Evolutionary conservation across 2,113 vertebrate genomes (phyloP).

Genomic region (Chloropsis hardwickii): DNA sequence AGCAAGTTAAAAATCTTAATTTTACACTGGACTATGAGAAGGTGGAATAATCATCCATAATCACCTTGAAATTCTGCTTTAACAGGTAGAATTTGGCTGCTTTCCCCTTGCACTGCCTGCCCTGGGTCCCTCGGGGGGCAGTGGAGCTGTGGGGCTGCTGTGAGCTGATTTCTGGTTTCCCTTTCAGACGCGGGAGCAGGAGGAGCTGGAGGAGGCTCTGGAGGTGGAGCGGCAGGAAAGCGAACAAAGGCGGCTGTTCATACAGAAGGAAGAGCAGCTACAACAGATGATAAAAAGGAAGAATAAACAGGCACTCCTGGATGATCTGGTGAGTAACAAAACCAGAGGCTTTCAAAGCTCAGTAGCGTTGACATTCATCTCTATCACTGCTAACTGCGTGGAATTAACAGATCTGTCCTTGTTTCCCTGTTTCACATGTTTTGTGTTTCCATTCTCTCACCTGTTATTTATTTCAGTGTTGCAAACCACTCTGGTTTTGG

Average conservation of each 20-base stretch:
- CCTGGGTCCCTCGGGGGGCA: background rate
- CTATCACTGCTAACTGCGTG: background rate
- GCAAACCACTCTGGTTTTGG: background rate
- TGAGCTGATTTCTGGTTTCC: background rate
- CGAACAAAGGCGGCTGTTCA: constrained; percentile 83
- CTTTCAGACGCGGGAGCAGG: constrained; percentile 90
- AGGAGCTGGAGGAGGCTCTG: constrained; percentile 93
- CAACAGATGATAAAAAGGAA: constrained; percentile 91
- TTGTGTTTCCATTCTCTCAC: background rate
- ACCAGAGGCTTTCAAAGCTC: background rate
- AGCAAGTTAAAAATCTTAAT: background rate
- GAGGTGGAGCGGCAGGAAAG: constrained; percentile 85
- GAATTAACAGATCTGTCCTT: background rate
- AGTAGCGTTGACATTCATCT: background rate
- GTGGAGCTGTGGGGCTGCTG: background rate
- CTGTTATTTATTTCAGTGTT: background rate
- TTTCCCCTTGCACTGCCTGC: background rate
- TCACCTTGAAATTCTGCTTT: background rate
- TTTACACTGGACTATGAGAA: background rate
- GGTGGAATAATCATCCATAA: background rate
- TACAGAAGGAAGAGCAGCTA: constrained; percentile 90
- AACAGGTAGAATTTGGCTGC: background rate
- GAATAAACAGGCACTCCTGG: constrained; percentile 93
- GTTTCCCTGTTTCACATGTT: background rate
- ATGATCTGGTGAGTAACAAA: constrained; percentile 86